Conservation (phyloP, 2,797 vertebrate species). For the Pterois miles region DNA sequence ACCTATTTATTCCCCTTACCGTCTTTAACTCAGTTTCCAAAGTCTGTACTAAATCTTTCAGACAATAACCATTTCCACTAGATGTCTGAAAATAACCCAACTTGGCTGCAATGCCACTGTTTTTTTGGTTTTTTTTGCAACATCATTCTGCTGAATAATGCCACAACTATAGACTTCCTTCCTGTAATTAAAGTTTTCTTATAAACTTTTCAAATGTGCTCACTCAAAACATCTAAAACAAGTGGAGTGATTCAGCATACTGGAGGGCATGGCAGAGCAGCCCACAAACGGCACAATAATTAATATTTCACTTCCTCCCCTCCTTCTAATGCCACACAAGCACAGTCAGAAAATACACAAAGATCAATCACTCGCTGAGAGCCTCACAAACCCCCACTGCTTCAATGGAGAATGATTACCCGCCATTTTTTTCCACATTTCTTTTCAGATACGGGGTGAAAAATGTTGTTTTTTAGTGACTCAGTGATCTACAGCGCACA, state of each 20-base stretch:
- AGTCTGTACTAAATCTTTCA: constrained; percentile 26
- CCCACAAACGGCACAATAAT: constrained; percentile 51
- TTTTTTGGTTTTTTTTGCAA: neutral
- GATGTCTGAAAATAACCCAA: constrained; percentile 2
- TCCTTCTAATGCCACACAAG: constrained; percentile 33
- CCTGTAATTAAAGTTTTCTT: constrained; percentile 21
- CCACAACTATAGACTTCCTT: constrained; percentile 4
- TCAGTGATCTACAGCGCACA: neutral
- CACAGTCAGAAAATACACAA: constrained; percentile 23
- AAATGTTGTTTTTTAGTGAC: constrained; percentile 4
- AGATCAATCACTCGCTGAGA: constrained; percentile 40
- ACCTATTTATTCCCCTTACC: constrained; percentile 36
- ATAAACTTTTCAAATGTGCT: constrained; percentile 9
- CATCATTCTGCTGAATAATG: constrained; percentile 9
- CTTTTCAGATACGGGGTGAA: neutral
- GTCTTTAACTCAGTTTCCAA: constrained; percentile 22
- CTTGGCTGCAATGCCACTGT: neutral
- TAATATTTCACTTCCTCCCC: constrained; percentile 55
- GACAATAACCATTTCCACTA: neutral
- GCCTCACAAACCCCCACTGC: neutral
- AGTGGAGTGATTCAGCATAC: constrained; percentile 28
- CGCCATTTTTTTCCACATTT: neutral
- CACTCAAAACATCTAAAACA: constrained; percentile 26
- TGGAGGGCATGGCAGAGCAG: constrained; percentile 23
- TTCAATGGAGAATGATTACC: constrained; percentile 28